Evolutionary conservation across 2,888 invertebrate species (phyloP), one percentile per base, ranked within the genome.

Genomic region (Ophion ellenae): DNA sequence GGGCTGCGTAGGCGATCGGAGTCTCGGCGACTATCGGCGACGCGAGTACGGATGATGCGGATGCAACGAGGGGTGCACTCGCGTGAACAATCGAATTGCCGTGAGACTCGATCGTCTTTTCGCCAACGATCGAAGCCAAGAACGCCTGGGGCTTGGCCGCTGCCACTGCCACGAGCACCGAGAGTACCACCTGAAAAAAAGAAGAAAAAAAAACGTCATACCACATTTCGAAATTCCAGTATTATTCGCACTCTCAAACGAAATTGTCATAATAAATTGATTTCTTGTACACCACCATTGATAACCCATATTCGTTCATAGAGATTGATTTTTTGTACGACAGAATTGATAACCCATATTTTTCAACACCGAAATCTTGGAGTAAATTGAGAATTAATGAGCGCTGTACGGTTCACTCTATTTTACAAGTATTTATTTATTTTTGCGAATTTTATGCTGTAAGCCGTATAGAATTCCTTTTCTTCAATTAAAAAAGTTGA

Each of bases 1-100:
- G 93, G 2, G 92, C 90, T 14, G 90, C 84, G 80, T 89, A 86
- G 0, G 78, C 80, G 17, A 88, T 53, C 53, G 76, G 67, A 64
- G 70, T 32, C 47, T 84, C 74, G n/a, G 81, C 86, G 77, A 86
- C 57, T n/a, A 85, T 20, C 45, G 85, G 85, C 3, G 87, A 61
- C n/a, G 78, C 47, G 63, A 73, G 24, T 7, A 78, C 10, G 1
- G 80, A 70, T 1, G 83, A 57, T 70, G 89, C 87, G 59, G 89
- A 95, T 83, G 95, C 94, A 80, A 94, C 95, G 84, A 95, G 93
- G 88, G 86, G 93, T 9, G 94, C 90, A 74, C 95, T 94, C 0
- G 94, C 93, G 47, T 94, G 94, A 83, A 95, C 93, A 2, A 95
- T 94, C 14, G 94, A 89, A 87, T 91, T 91, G 20, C 92, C 91